Base-by-base conservation (phyloP, 1,140 invertebrate genomes). In the Drosophila ogumai region DNA sequence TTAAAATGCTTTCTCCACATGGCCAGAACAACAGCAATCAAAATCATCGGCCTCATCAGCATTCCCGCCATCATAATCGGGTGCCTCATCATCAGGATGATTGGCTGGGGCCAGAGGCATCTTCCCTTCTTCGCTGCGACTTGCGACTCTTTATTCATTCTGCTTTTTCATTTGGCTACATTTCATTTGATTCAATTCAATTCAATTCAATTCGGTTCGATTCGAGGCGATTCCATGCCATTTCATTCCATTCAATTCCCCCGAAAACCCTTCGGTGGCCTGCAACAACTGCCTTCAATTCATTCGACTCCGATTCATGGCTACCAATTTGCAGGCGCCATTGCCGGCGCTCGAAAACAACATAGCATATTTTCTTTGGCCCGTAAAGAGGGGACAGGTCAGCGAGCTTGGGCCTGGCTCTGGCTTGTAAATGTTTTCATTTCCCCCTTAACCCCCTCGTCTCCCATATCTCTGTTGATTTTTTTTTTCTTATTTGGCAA, bases 321-420 rank as follows among this genome's bases (percentile, higher is more conserved):
- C 76, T 66, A 84, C 63, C 84, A 80, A 84, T 87, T 87, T 88
- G 84, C 84, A 88, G 85, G 84, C 84, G 84, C 84, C 84, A 69
- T 64, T 67, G 65, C 60, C 72, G 36, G 34, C 49, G 78, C 60
- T 85, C 63, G 60, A 84, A 78, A 88, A 88, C 76, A 87, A 88
- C 72, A 81, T 81, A 73, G 60, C 71, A 82, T 78, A 78, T 82
- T 81, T 81, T 81, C 34, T 49, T 49, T 54, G 63, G 47, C 38
- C 52, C 55, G n/a, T 50, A 73, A 60, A 36, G 57, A 60, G 67
- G 54, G 50, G 69, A 55, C 49, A 86, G 68, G 82, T 87, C 78
- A 71, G 44, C 52, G 71, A 38, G 65, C 58, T 55, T 41, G 36
- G 22, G 19, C 43, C 43, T 22, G 7, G 7, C 64, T 78, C 61